Percentiles rank a stretch among this genome's conserved stretches.
Conservation (phyloP, 2,797 vertebrate species). For the Lepus oiostolus region DNA sequence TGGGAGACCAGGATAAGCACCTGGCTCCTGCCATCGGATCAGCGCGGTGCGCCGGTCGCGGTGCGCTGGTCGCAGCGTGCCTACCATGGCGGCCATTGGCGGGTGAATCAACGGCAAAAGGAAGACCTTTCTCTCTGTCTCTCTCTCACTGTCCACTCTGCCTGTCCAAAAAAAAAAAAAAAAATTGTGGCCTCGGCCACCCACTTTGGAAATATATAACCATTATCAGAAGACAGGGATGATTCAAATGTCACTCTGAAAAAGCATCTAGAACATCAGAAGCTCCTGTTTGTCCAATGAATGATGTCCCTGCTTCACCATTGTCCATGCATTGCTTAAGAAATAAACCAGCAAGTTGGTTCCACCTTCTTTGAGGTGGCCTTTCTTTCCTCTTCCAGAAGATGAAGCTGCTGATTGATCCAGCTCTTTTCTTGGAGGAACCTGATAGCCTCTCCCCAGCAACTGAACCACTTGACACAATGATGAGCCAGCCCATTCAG, state of each 20-base stretch:
- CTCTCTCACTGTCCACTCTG: no score
- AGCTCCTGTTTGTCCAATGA: neutral
- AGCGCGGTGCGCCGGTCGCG: no score
- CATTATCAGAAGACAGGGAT: neutral
- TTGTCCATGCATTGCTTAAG: neutral
- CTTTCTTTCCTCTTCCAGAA: neutral
- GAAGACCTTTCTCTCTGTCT: no score
- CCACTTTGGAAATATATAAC: neutral
- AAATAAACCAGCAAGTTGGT: neutral
- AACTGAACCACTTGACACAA: neutral
- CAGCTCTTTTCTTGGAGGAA: neutral
- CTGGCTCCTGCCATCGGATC: no score
- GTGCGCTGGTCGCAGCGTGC: no score
- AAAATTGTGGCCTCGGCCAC: neutral
- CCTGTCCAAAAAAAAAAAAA: no score
- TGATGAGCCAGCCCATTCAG: neutral
- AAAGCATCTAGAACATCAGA: neutral
- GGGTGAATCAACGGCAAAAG: no score
- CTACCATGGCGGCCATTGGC: no score
- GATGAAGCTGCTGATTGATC: neutral
- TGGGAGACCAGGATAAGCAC: no score
- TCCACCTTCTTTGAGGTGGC: neutral
- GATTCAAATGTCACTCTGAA: neutral
- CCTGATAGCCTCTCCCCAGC: neutral
- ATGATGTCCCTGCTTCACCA: neutral